phyloP scores from a whole-genome alignment of 1,140 invertebrate species.

The Apis dorsata region DNA sequence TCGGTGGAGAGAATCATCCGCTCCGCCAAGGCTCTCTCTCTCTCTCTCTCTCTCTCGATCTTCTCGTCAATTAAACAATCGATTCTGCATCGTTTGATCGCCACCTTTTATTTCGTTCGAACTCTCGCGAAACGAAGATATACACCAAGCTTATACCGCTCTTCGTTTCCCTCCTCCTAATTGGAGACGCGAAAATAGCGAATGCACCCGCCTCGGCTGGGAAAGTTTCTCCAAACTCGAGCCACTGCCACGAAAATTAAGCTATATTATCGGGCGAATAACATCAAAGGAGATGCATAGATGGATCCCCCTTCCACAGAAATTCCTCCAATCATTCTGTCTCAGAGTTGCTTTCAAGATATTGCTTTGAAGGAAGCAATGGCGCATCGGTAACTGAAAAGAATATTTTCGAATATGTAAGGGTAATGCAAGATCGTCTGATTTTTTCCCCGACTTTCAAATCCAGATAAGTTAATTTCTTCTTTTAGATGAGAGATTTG shows the following conservation, averaged over 20 bases:
- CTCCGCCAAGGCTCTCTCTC: not conserved
- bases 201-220: not conserved
- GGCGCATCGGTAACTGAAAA: no score
- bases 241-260: not conserved
- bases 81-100: constrained; percentile 15
- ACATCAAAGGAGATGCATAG: not conserved
- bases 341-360: not conserved
- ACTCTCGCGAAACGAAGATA: not conserved
- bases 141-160: no score
- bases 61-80: constrained; percentile 32
- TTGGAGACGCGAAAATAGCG: no score
- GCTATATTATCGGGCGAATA: not conserved
- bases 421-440: no score
- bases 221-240: not conserved
- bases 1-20: constrained; percentile 25
- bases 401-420: no score
- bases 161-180: not conserved
- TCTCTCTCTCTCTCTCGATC: not conserved
- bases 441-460: no score
- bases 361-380: no score
- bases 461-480: no score
- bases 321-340: not conserved
- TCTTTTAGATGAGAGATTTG: no score
- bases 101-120: not conserved
- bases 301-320: not conserved